These are phyloP conservation scores for Eulacestoma nigropectus DNA, from an alignment of 2,113 vertebrate genomes.

Conservation along the genomic window DNA sequence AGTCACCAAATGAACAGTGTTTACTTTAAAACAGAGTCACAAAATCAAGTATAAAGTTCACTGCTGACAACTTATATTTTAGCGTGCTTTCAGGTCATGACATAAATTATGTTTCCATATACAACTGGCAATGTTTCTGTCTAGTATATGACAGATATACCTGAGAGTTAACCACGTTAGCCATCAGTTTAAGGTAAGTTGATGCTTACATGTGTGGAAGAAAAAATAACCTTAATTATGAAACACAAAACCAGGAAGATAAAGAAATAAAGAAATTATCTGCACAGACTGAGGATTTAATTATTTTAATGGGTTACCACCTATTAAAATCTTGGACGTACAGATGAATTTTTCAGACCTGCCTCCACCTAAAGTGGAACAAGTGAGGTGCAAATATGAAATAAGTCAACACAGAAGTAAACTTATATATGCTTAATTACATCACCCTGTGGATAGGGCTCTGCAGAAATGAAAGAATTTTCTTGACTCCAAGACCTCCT, in stretches of 20 bases:
- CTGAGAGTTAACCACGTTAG: not conserved
- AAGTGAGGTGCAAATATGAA: not conserved
- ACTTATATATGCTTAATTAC: not conserved
- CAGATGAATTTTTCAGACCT: not conserved
- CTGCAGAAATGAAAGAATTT: not conserved
- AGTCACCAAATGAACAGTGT: not conserved
- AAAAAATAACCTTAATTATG: not conserved
- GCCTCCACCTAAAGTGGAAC: not conserved
- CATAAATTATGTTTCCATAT: not conserved
- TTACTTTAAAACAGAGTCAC: slow-evolving; percentile 1
- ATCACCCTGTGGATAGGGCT: not conserved
- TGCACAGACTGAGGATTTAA: not conserved
- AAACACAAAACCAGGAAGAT: not conserved
- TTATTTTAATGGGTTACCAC: not conserved
- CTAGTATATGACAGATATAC: not conserved
- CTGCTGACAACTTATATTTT: not conserved
- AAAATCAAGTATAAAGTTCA: slow-evolving; percentile 14
- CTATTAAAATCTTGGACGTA: not conserved
- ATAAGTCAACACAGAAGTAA: not conserved
- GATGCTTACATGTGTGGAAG: not conserved
- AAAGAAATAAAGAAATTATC: not conserved
- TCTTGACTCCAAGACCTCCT: not conserved
- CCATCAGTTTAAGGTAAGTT: not conserved
- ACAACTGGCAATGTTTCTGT: not conserved
- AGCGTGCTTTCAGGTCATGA: not conserved